phyloP scores from a whole-genome alignment of 30 jellyfish, hydroid and myxozoan genomes.

The Aurelia sp. region DNA sequence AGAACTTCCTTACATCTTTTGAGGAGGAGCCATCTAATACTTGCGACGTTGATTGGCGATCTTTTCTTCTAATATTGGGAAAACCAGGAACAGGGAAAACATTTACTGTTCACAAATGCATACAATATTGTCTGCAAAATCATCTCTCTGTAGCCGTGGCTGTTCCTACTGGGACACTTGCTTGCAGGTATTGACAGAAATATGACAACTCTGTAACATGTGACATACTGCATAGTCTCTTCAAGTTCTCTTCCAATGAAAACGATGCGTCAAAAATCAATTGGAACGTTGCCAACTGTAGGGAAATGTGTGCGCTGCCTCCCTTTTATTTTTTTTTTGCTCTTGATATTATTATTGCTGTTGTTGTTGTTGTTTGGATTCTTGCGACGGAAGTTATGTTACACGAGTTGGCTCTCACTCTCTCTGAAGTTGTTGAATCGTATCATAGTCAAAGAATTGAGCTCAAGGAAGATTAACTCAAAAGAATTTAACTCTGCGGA shows the following conservation, averaged over 20 bases:
- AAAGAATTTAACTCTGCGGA: no score
- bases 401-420: no score
- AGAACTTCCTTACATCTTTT: not conserved
- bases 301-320: no score
- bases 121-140: not conserved
- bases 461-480: no score
- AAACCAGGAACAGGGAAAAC: conserved; percentile 14
- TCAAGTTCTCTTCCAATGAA: not conserved
- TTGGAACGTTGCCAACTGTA: no score
- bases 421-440: no score
- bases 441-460: no score
- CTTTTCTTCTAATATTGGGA: not conserved
- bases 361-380: no score
- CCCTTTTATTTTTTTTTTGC: no score
- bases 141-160: conserved; percentile 1
- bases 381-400: no score
- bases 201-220: not conserved
- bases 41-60: not conserved
- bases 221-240: conserved; percentile 1
- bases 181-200: not conserved
- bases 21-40: not conserved
- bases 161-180: conserved; percentile 6
- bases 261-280: no score
- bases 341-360: no score
- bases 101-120: not conserved